Base-by-base conservation (phyloP, 2,888 invertebrate species). In the Camptogramma bilineatum region DNA sequence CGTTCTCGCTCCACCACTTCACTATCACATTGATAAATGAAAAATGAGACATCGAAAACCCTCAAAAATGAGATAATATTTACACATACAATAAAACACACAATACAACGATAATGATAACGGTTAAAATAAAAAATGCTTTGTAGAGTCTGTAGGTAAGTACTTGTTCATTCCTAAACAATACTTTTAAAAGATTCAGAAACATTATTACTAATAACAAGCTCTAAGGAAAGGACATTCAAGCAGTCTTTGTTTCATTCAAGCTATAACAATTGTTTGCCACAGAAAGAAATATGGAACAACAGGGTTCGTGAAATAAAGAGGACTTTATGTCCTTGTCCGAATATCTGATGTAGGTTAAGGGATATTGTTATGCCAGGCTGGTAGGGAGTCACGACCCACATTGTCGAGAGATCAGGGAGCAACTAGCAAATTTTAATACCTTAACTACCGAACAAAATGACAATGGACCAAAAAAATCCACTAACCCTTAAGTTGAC, bases 401-500 rank as follows among this genome's bases (percentile, higher is more conserved):
- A 88, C 64, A 87, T 88, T 87, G 83, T 89, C 69, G 70, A 72
- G 66, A 78, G 86, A 87, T 88, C 90, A 89, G 79, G 83, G 86
- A 87, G 85, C 85, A 86, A 82, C 79, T 73, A 83, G 82, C 79
- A 72, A 86, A 83, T 80, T 56, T 80, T 80, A 77, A 86, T 81
- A 78, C 83, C 89, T 85, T 91, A 87, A 87, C 88, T 81, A 76
- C 64, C 63, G 68, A 63, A 72, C 78, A 91, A 83, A 91, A 90
- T 81, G 72, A 53, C 62, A 58, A 61, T 52, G 62, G 66, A 64
- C 72, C 76, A 83, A 79, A 82, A 76, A 84, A 84, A 82, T 83
- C 80, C 73, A 76, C 83, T 90, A 90, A 91, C 91, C 91, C 91
- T 90, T 91, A 84, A 78, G 76, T 83, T 75, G 80, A 85, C 85